These are phyloP conservation scores for Prenolepis imparis DNA, from an alignment of 2,888 invertebrate genomes.

Conservation along the genomic window DNA sequence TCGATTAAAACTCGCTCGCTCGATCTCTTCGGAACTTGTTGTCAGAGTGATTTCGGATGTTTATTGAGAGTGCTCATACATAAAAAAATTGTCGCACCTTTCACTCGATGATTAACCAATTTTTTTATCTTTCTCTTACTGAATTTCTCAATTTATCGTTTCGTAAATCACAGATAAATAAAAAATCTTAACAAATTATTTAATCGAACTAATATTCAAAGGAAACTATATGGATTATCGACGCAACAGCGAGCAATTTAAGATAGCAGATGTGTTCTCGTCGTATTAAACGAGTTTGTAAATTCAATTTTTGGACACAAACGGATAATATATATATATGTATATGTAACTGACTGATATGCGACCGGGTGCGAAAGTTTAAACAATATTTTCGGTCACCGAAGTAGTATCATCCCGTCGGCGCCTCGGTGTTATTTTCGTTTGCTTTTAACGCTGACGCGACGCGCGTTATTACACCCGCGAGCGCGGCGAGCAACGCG, in stretches of 20 bases:
- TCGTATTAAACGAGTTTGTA: slow-evolving; percentile 19
- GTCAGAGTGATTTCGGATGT: neutral
- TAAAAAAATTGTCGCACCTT: neutral
- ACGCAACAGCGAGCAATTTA: slow-evolving; percentile 21
- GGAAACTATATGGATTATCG: neutral
- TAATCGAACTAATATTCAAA: slow-evolving; percentile 1
- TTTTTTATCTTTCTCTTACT: neutral
- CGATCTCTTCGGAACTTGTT: neutral
- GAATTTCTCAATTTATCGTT: neutral
- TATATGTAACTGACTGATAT: neutral
- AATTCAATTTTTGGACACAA: slow-evolving; percentile 13
- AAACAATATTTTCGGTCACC: slow-evolving; percentile 48
- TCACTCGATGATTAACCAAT: neutral
- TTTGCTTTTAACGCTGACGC: slow-evolving; percentile 41
- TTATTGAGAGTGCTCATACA: neutral
- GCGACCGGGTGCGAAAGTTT: slow-evolving; percentile 26
- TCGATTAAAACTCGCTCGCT: slow-evolving; percentile 50
- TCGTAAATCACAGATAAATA: neutral
- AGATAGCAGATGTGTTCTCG: neutral
- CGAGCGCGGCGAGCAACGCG: slow-evolving; percentile 43
- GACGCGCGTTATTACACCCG: slow-evolving; percentile 56
- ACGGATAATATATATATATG: slow-evolving; percentile 9
- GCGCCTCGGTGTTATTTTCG: slow-evolving; percentile 52
- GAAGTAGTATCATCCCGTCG: slow-evolving; percentile 28
- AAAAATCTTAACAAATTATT: neutral